Base-by-base conservation (phyloP, 2,113 vertebrate genomes). In the Scomber colias region DNA sequence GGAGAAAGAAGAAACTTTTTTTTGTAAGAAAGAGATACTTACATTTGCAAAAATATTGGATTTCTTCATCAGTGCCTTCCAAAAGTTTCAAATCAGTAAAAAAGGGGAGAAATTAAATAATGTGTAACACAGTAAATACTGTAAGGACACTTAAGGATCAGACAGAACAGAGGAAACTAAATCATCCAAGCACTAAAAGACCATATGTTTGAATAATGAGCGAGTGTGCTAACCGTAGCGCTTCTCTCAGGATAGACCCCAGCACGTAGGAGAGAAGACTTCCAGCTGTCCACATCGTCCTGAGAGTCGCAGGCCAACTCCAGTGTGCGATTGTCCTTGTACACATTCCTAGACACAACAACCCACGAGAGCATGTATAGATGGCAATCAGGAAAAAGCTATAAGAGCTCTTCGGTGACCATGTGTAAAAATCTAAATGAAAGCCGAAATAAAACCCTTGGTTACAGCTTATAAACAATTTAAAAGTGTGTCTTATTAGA, bases 211-310 rank as follows among this genome's bases (percentile, higher is more conserved):
- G 12, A 11, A 24, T 56, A 62, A 57, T n/a, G 3, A 57, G 16
- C 19, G 14, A 27, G 56, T 69, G 24, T 53, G 92, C 97, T 96
- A 86, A 99, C 97, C 82, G 93, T 89, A 60, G 87, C 77, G 74
- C 95, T 95, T 91, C 96, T 97, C 84, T 99, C 98, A 2, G 97
- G 98, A 89, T 99, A 99, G 79, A 99, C 97, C 12, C 98, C 98
- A 0, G 98, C 98, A 79, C 97, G 96, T 1, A 99, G 95, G 10
- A 99, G 96, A 72, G 98, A 99, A 3, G 97, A 97, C 81, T 98
- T 98, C 98, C 98, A 99, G 96, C 97, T 98, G 94, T 99, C 98
- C 86, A 99, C 96, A 51, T 99, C 98, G 83, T 99, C 98, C 92
- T 97, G 98, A 54, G 96, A 96, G 92, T 99, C 97, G 80, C 98